These are phyloP conservation scores for Galaxea fascicularis DNA, from an alignment of 92 coral and sea anemone genomes.

Conservation along the genomic window DNA sequence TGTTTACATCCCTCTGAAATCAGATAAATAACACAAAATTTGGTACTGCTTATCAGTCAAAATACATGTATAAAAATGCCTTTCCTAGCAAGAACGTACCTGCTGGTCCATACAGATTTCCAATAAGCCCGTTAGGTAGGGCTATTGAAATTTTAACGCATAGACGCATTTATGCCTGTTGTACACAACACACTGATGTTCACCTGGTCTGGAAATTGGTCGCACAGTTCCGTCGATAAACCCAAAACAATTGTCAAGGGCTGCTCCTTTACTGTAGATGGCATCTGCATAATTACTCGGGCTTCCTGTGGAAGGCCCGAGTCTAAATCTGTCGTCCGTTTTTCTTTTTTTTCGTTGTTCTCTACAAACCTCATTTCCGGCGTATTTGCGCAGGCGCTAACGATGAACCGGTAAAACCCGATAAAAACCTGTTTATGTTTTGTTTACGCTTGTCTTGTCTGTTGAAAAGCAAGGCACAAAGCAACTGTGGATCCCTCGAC, in stretches of 20 bases:
- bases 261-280: not conserved
- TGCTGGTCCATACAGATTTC: slow-evolving; percentile 11
- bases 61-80: not conserved
- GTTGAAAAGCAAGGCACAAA: too few species aligned
- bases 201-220: not conserved
- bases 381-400: too few species aligned
- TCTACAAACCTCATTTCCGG: too few species aligned
- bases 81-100: slow-evolving; percentile 12
- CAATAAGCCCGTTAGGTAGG: slow-evolving; percentile 13
- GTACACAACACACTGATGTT: slow-evolving; percentile 4
- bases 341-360: too few species aligned
- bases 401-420: too few species aligned
- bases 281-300: slow-evolving; percentile 20
- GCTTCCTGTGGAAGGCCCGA: too few species aligned
- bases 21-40: slow-evolving; percentile 23
- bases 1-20: slow-evolving; percentile 21
- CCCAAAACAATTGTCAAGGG: slow-evolving; percentile 17
- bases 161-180: not conserved
- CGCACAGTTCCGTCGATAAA: slow-evolving; percentile 16
- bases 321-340: too few species aligned
- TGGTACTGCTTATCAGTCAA: slow-evolving; percentile 6
- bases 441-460: too few species aligned
- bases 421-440: too few species aligned
- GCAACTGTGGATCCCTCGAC: too few species aligned
- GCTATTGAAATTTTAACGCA: slow-evolving; percentile 12